Base-by-base conservation (phyloP, 2,888 invertebrate species). In the Archaeoteleia sp. region DNA sequence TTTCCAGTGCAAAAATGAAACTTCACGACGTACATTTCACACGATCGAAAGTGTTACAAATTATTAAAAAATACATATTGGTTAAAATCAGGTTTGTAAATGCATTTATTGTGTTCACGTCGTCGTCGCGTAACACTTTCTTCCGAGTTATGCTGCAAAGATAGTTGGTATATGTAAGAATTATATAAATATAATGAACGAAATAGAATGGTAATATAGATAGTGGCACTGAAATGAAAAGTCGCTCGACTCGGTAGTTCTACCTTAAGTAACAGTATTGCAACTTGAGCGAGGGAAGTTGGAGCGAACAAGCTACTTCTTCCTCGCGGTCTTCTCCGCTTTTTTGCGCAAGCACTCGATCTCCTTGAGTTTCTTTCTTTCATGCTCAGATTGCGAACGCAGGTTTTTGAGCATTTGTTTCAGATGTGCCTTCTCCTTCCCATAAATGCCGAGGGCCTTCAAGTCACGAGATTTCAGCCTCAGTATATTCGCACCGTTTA, bases 381-480 rank as follows among this genome's bases (percentile, higher is more conserved):
- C 91, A 57, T 92, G 91, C 72, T 92, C 92, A 23, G 91, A 91
- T 79, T 92, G 92, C 62, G 90, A 86, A 77, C 93, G 91, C 37
- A 95, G 88, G 76, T 95, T 95, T 86, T 95, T 95, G 73, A 95
- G 90, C 82, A 94, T 93, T 30, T 94, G 89, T 86, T 95, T 95
- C 82, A 95, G 88, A 72, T 93, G 90, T 70, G 91, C 91, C 83
- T 95, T 95, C 85, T 95, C 95, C 65, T 94, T 93, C 27, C 91
- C 90, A 49, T 89, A 88, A 40, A 95, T 91, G 37, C 94, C 94
- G 37, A 95, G 88, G 71, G 92, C 90, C 87, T 98, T 98, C 71
- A 98, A 91, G 86, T 96, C 96, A 58, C 94, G 91, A 0, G 96
- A 95, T 82, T 97, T 96, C 51, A 98, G 88, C 70, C 93, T 91